These are phyloP conservation scores for Sialis fuliginosa DNA, from an alignment of 2,888 invertebrate species.

Conservation along the genomic window DNA sequence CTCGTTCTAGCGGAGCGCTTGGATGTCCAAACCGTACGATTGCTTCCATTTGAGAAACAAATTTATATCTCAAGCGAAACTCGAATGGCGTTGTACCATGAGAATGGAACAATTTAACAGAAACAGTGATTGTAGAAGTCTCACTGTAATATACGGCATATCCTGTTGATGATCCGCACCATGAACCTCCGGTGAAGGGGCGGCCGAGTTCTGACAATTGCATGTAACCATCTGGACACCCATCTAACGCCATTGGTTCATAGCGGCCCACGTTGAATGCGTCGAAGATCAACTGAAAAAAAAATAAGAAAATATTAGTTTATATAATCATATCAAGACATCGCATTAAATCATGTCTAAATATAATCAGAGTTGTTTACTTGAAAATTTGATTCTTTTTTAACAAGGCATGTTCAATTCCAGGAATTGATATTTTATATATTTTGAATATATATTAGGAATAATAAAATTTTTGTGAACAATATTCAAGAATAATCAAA, in stretches of 20 bases:
- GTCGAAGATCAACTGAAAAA: constrained; percentile 59
- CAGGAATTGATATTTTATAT: too few relatives aligned
- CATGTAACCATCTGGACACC: constrained; percentile 79
- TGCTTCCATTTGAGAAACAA: constrained; percentile 62
- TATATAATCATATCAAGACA: too few relatives aligned
- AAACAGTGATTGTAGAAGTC: constrained; percentile 75
- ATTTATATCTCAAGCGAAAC: constrained; percentile 63
- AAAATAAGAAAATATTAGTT: constrained; percentile 7
- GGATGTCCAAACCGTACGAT: constrained; percentile 62
- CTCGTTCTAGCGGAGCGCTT: constrained; percentile 62
- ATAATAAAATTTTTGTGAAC: too few relatives aligned
- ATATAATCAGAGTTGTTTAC: too few relatives aligned
- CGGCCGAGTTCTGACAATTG: constrained; percentile 71
- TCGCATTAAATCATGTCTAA: too few relatives aligned
- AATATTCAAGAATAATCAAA: too few relatives aligned
- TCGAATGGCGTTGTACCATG: constrained; percentile 60
- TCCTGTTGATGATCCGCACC: constrained; percentile 72
- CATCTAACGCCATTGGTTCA: constrained; percentile 52
- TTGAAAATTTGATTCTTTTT: too few relatives aligned
- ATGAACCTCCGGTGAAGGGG: constrained; percentile 76
- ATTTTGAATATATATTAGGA: too few relatives aligned
- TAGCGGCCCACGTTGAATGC: constrained; percentile 75
- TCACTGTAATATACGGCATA: constrained; percentile 78
- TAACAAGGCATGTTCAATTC: too few relatives aligned
- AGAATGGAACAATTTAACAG: constrained; percentile 57